Percentiles rank a stretch among this genome's conserved stretches.
phyloP scores from a whole-genome alignment of 2,113 vertebrate species.

The Pholis gunnellus region DNA sequence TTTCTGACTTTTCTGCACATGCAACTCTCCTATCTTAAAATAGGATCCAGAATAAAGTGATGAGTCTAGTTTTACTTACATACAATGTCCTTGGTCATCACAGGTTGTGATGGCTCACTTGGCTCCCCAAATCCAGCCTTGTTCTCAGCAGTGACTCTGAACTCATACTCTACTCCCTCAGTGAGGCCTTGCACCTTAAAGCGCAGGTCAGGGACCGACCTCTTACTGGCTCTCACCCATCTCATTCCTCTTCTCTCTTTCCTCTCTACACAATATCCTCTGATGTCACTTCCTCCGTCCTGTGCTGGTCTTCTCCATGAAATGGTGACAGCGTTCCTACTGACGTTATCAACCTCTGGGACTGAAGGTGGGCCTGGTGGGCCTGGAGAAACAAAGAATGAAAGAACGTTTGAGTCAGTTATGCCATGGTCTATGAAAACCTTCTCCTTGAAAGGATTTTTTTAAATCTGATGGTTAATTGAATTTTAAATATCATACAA shows the following conservation, averaged over 20 bases:
- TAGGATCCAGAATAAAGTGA: not conserved
- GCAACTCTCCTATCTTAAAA: not conserved
- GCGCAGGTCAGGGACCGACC: conserved; percentile 93
- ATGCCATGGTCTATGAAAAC: not conserved
- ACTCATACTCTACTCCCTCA: conserved; percentile 97
- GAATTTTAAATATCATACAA: not conserved
- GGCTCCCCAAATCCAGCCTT: conserved; percentile 96
- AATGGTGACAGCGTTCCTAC: conserved; percentile 91
- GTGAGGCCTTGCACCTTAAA: conserved; percentile 94
- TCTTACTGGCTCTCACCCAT: conserved; percentile 97
- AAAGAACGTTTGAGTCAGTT: conserved; percentile 4
- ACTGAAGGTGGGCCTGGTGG: conserved; percentile 93
- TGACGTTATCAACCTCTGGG: conserved; percentile 94
- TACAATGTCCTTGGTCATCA: conserved; percentile 93
- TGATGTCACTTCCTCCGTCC: conserved; percentile 98
- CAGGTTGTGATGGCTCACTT: conserved; percentile 90
- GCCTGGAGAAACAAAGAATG: conserved; percentile 66
- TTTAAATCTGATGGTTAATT: too few species aligned
- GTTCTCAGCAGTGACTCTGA: conserved; percentile 98
- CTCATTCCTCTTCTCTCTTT: conserved; percentile 95
- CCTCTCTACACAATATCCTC: conserved; percentile 93
- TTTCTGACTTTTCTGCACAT: conserved; percentile 4
- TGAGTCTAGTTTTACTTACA: conserved; percentile 86
- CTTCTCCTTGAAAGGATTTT: not conserved
- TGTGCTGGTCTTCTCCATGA: conserved; percentile 93